These are phyloP conservation scores for Anguilla anguilla DNA, from an alignment of 2,797 vertebrate species.

Conservation along the genomic window DNA sequence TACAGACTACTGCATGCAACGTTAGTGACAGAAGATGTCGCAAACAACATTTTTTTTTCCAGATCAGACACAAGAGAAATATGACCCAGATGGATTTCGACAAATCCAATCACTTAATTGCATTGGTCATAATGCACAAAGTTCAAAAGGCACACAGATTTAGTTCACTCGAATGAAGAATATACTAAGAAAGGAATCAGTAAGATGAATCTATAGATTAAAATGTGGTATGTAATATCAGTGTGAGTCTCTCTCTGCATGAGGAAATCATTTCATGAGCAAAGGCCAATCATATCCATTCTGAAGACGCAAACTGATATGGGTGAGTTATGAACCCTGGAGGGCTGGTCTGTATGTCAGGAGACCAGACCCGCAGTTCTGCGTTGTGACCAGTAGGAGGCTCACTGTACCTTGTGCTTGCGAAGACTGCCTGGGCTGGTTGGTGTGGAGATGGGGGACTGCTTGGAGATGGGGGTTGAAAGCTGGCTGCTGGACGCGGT, in stretches of 20 bases:
- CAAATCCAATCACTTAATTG: background rate
- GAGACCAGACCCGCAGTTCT: background rate
- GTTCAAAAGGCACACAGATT: background rate
- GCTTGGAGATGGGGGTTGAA: constrained; percentile 97
- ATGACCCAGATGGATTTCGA: background rate
- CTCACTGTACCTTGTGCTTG: constrained; percentile 95
- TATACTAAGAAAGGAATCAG: no score
- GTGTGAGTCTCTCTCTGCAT: background rate
- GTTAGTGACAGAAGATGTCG: background rate
- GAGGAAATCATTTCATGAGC: background rate
- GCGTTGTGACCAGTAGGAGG: constrained; percentile 45
- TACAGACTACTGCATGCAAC: background rate
- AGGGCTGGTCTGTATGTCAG: background rate
- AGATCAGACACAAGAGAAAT: background rate
- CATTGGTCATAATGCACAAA: background rate
- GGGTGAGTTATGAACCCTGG: background rate
- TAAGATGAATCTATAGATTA: background rate
- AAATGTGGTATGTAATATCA: background rate
- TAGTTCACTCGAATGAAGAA: background rate
- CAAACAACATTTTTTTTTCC: background rate
- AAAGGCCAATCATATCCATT: background rate
- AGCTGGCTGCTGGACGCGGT: constrained; percentile 96
- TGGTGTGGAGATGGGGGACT: constrained; percentile 96
- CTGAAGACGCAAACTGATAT: background rate
- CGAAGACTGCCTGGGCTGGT: constrained; percentile 93